phyloP scores from a whole-genome alignment of 1,140 invertebrate genomes.

The Pantala flavescens region DNA sequence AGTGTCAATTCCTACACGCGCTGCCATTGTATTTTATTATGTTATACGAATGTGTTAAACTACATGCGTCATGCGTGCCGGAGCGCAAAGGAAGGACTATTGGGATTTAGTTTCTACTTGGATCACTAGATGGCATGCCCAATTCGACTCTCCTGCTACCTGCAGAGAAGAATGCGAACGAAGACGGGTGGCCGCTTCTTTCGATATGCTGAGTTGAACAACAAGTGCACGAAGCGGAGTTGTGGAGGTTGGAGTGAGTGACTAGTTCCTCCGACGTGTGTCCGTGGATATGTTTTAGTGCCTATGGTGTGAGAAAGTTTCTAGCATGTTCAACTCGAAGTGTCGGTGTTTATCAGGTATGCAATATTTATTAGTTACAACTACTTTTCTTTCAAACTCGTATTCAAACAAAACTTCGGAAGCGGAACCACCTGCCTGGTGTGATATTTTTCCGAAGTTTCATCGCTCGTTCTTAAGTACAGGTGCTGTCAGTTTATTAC shows the following conservation, averaged over 20 bases:
- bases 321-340: slow-evolving; percentile 1
- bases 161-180: neutral
- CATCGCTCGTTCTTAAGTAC: neutral
- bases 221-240: slow-evolving; percentile 3
- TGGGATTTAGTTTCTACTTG: neutral
- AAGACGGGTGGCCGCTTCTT: neutral
- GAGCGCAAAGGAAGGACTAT: neutral
- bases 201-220: neutral
- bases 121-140: neutral
- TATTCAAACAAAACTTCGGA: neutral
- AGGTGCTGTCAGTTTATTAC: neutral
- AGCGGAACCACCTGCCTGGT: neutral
- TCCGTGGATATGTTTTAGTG: slow-evolving; percentile 1
- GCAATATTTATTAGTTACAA: neutral
- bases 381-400: neutral
- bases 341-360: slow-evolving; percentile 1
- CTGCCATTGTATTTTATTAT: neutral
- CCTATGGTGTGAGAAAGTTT: neutral
- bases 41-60: neutral
- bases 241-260: slow-evolving; percentile 3
- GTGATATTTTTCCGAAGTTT: neutral
- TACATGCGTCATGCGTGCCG: neutral
- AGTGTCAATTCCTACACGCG: neutral
- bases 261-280: neutral
- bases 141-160: neutral